Conservation (phyloP, 2,113 vertebrate species). For the Trichomycterus rosablanca region DNA sequence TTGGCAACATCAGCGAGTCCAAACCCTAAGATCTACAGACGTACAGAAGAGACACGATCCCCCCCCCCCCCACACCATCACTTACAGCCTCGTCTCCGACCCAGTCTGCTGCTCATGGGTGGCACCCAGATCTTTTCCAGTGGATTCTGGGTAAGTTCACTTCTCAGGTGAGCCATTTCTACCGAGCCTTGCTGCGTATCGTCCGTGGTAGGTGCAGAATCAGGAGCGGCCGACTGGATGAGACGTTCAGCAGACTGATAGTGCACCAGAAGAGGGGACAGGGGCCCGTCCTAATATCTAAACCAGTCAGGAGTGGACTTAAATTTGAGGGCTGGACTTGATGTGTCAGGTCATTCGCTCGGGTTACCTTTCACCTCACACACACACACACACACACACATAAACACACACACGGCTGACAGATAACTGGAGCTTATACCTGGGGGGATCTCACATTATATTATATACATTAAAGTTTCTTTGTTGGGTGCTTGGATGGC, state of each 20-base stretch:
- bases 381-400: too few relatives aligned
- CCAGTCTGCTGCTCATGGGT: slow-evolving; percentile 66
- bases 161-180: slow-evolving; percentile 63
- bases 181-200: slow-evolving; percentile 23
- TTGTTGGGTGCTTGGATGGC: too few relatives aligned
- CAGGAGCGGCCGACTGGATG: too few relatives aligned
- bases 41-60: too few relatives aligned
- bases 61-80: too few relatives aligned
- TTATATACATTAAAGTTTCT: too few relatives aligned
- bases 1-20: not conserved
- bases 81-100: slow-evolving; percentile 77
- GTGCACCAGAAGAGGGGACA: not conserved
- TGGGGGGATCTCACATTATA: too few relatives aligned
- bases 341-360: too few relatives aligned
- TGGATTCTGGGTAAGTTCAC: slow-evolving; percentile 75
- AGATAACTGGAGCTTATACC: too few relatives aligned
- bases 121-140: slow-evolving; percentile 88
- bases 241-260: not conserved
- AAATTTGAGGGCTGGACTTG: not conserved
- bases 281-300: not conserved
- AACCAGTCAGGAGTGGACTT: not conserved
- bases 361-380: too few relatives aligned
- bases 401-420: too few relatives aligned
- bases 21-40: slow-evolving; percentile 4
- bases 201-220: slow-evolving; percentile 20